Evolutionary conservation across 2,888 invertebrate species (phyloP), one percentile per base, ranked within the genome.

Genomic region (Tetragonula carbonaria): DNA sequence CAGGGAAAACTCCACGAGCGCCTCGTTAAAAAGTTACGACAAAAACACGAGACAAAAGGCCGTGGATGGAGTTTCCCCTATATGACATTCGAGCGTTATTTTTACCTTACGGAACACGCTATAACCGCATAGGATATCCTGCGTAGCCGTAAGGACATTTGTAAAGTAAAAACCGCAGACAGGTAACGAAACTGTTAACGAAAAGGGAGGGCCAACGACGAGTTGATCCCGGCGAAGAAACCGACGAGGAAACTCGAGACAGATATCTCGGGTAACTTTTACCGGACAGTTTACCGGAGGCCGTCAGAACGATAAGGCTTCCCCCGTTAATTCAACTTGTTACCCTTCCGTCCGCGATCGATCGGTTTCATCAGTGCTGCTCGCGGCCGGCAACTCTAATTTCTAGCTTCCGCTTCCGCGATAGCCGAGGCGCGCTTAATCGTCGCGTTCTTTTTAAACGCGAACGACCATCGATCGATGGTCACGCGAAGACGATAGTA

Each of bases 291-390:
- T 82, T 86, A 77, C 80, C 78, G 67, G 72, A 80, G 70, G 53
- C 78, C 62, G 65, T 18, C 62, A 23, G 28, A 38, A 63, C 57
- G 82, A 70, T 81, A 79, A 74, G 83, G 85, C 81, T 89, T 88
- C 89, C 45, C 76, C 83, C 80, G 77, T 80, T 88, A 76, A 81
- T 89, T 83, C 73, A 59, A 76, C 82, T 87, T 62, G 86, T 76
- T 88, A 84, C 74, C 63, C 80, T 77, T 75, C 45, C 45, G 71
- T 57, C 70, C 66, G 59, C 71, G 67, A 78, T 84, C 78, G 75
- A 55, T 57, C 66, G 18, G 45, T 8, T 45, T 8, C 45, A 28
- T 45, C 2, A 18, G 28, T 5, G 16, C 16, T 28, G 55, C 59
- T 53, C 6, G 65, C 23, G 38, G 82, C 11, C 33, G 59, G 82